Base-by-base conservation (phyloP, 1,140 invertebrate species). In the Drosophila busckii region DNA sequence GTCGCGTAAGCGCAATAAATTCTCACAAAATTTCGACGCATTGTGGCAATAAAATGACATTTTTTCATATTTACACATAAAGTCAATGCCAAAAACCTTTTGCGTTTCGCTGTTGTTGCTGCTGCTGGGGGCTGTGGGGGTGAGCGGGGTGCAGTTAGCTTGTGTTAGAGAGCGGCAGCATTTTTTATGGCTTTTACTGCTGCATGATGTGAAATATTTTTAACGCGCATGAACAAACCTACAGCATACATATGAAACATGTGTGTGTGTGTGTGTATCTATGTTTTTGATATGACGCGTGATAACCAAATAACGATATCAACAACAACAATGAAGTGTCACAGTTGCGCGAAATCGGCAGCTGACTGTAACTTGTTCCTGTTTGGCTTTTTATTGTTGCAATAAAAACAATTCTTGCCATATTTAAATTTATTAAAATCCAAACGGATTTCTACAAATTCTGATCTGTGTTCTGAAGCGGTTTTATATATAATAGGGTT, bases 41-140 rank as follows among this genome's bases (percentile, higher is more conserved):
- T 75, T 82, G 75, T 82, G 70, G 75, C 75, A 82, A 82, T 82
- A 75, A 80, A 82, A 82, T 82, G 75, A 60, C 60, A 82, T 82
- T 82, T 82, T 82, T 82, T 82, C 75, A 82, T 82, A 82, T 82
- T 82, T 82, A 75, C 75, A 82, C 75, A 82, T 82, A 73, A 82
- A 80, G 73, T 82, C 75, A 82, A 64, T 35, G 73, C 53, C 46
- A 53, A 37, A 73, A 58, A 58, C 35, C 41, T 38, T 28, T 52
- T 23, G 25, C 28, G 8, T 19, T 60, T n/a, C n/a, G n/a, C n/a
- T n/a, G n/a, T n/a, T n/a, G n/a, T n/a, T n/a, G n/a, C n/a, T n/a
- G n/a, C n/a, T n/a, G n/a, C n/a, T n/a, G n/a, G 46, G 62, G 44
- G 26, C 44, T 50, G 42, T 15, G 7, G n/a, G 8, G 8, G 5